Base-by-base conservation (phyloP, 1,140 invertebrate genomes). In the Dinoponera quadriceps region DNA sequence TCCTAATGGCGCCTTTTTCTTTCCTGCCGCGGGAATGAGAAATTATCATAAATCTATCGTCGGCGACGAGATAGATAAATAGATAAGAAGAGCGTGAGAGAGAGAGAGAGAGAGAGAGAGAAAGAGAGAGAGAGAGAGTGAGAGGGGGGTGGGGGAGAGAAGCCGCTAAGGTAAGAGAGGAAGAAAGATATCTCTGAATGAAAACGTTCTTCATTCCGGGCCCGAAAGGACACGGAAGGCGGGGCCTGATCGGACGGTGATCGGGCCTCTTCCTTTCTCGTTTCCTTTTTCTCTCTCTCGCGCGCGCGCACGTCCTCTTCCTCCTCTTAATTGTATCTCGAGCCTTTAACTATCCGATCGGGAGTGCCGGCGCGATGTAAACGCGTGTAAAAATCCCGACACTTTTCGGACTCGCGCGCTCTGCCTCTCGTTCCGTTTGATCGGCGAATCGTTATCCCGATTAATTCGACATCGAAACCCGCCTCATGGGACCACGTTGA, bases 251-350 rank as follows among this genome's bases (percentile, higher is more conserved):
- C 38, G 59, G n/a, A n/a, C 59, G 25, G 38, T 60, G 65, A 72
- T 49, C 29, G 48, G 49, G 18, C 63, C 29, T 51, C 25, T 29
- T 65, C n/a, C 55, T 66, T 38, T 60, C 72, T 74, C 16, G 29
- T 25, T 38, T 44, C 22, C 38, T 59, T 20, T 75, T 48, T 83
- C 59, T 75, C 48, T 51, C 16, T 60, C 33, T 25, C 18, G 55
- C 38, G n/a, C n/a, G n/a, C n/a, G n/a, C n/a, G n/a, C n/a, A n/a
- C n/a, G 51, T 71, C 49, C 22, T 81, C 44, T 66, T 72, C 25
- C 25, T 83, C 27, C 62, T 84, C 86, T 89, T 84, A 89, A 90
- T 86, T 88, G 83, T 88, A 90, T 89, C 85, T 81, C 74, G 80
- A 77, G 80, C 86, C 55, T n/a, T n/a, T 44, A 90, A 88, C 73